phyloP scores from a whole-genome alignment of 2,797 vertebrate species.

The Bradypodion ventrale region DNA sequence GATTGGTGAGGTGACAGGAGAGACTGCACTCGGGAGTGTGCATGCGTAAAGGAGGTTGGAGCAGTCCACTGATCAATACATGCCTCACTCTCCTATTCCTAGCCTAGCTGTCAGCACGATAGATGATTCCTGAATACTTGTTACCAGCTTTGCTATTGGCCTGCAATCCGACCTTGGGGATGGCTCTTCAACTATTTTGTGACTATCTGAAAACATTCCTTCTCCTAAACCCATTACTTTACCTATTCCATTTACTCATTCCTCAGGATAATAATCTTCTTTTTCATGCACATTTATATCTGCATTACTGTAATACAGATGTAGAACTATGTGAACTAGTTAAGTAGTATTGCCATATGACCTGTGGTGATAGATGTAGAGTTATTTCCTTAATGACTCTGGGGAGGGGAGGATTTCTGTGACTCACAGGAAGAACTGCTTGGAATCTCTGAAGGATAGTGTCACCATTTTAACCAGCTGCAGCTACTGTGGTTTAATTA shows the following conservation, averaged over 20 bases:
- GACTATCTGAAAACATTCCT: not conserved
- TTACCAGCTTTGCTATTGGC: slow-evolving; percentile 7
- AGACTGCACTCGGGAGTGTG: no score
- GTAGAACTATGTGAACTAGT: not conserved
- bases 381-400: slow-evolving; percentile 6
- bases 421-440: slow-evolving; percentile 45
- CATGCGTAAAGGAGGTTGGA: no score
- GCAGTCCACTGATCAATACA: no score
- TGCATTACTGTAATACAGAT: not conserved
- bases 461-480: slow-evolving; percentile 40
- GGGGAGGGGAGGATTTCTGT: not conserved
- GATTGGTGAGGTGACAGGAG: no score
- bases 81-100: no score
- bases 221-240: not conserved
- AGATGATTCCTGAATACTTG: not conserved
- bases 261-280: not conserved
- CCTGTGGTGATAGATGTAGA: not conserved
- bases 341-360: not conserved
- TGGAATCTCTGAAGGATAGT: slow-evolving; percentile 44
- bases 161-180: not conserved
- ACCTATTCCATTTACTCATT: no score
- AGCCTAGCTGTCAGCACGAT: no score
- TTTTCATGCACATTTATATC: not conserved
- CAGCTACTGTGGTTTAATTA: slow-evolving; percentile 44
- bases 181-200: slow-evolving; percentile 17